Conservation (phyloP, 2,113 vertebrate species). For the Jacana jacana region DNA sequence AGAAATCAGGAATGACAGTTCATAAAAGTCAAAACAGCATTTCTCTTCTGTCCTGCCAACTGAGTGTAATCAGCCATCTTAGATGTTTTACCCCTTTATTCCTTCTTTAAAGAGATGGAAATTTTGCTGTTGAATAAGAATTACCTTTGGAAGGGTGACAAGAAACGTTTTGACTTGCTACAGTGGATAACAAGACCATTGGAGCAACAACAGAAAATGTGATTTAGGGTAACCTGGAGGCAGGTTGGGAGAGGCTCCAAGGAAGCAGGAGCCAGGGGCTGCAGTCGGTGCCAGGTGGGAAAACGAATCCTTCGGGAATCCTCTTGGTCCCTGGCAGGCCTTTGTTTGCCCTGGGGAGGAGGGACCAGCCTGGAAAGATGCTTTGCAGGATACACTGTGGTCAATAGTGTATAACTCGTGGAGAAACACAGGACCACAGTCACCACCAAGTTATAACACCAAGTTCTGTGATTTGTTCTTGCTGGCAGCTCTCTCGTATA, state of each 20-base stretch:
- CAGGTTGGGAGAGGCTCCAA: conserved; percentile 24
- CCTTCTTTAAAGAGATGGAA: conserved; percentile 48
- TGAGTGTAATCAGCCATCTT: not conserved
- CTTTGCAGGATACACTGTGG: fast-evolving
- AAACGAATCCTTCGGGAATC: conserved; percentile 5
- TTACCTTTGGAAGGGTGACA: not conserved
- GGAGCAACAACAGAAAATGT: not conserved
- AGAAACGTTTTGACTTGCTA: not conserved
- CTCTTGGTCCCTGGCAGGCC: not conserved
- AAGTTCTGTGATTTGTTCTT: not conserved
- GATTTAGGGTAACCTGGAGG: conserved; percentile 33
- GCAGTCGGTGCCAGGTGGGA: not conserved
- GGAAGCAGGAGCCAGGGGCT: not conserved
- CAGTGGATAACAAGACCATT: not conserved
- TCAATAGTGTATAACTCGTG: fast-evolving
- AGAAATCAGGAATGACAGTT: not conserved
- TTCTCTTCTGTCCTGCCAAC: not conserved
- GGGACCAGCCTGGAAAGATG: not conserved
- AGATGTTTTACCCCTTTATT: not conserved
- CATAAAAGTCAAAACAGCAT: not conserved
- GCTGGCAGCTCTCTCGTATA: fast-evolving
- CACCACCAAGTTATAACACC: too few relatives aligned
- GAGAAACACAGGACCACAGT: fast-evolving
- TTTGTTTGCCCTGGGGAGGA: not conserved
- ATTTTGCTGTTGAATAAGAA: conserved; percentile 19